Evolutionary conservation across 2,113 vertebrate species (phyloP), one percentile per base, ranked within the genome.

Genomic region (Lanius ludovicianus): DNA sequence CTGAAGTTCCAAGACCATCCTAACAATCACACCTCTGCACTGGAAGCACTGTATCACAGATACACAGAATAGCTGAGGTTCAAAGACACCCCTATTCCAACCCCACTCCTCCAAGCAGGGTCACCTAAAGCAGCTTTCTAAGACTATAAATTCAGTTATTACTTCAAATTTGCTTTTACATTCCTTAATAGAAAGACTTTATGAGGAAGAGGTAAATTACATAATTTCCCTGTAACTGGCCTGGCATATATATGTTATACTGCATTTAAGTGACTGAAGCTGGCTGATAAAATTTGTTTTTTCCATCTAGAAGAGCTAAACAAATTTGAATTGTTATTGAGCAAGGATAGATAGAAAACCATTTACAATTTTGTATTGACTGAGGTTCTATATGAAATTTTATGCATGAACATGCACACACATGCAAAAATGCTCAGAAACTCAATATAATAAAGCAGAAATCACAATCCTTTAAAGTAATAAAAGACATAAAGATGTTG

Each of bases 341-440:
- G 30, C 17, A 81, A 52, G 7, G 31, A 56, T 13, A 59, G 23
- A 27, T 4, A 67, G 25, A 62, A 56, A 87, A 37, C 7, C 22
- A 35, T 59, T 67, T 67, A 46, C 6, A 41, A 15, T 82, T 84
- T 84, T 55, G 3, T 62, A 13, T 14, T 55, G 28, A 44, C 5
- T 37, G 13, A 33, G 6, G 15, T 52, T 52, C 59, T 37, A 2
- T 15, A 56, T 42, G 24, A 65, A 80, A 52, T 23, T 1, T 27
- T 52, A 60, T 56, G 24, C 13, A 30, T 1, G 3, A 76, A 53
- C 9, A 55, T 39, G 15, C 9, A 57, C 17, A 47, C 13, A 33
- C 5, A 17, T 31, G 21, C 11, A 30, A 68, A 49, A 0, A 1
- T 7, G 1, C 6, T 84, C 24, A 68, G 33, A 71, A 68, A 3